These are phyloP conservation scores for Rhaphigaster nebulosa DNA, from an alignment of 2,888 invertebrate genomes.

Conservation along the genomic window DNA sequence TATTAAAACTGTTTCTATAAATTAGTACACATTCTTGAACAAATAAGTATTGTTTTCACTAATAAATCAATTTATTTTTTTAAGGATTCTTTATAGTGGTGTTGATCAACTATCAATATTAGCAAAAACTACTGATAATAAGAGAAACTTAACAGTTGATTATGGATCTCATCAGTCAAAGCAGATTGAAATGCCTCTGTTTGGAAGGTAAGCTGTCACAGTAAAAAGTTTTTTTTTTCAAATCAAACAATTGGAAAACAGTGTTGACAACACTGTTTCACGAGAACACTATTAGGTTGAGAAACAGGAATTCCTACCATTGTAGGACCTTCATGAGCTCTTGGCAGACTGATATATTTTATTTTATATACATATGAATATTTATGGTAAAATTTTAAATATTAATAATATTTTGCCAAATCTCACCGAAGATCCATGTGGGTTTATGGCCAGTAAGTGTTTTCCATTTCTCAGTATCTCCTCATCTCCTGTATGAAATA, in stretches of 20 bases:
- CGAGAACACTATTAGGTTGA: not conserved
- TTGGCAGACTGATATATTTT: not conserved
- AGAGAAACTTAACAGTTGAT: conserved; percentile 13
- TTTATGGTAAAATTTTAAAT: too few relatives aligned
- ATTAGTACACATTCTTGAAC: too few relatives aligned
- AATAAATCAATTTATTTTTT: not conserved
- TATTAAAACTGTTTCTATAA: too few relatives aligned
- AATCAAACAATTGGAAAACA: not conserved
- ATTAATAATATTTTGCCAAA: too few relatives aligned
- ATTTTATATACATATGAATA: not conserved
- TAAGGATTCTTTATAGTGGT: conserved; percentile 25
- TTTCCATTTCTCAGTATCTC: too few relatives aligned
- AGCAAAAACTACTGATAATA: conserved; percentile 31
- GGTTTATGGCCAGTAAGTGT: too few relatives aligned
- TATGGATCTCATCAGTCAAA: conserved; percentile 1
- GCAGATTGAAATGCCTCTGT: not conserved
- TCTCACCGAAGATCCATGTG: too few relatives aligned
- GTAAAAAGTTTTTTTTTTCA: not conserved
- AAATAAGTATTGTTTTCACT: not conserved
- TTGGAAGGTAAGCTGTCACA: conserved; percentile 28
- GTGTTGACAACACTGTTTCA: not conserved
- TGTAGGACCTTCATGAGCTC: not conserved
- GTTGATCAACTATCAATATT: conserved; percentile 14
- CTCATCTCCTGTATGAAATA: too few relatives aligned
- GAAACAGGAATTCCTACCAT: not conserved